phyloP scores from a whole-genome alignment of 2,888 invertebrate species.

The Cheilosia pagana region DNA sequence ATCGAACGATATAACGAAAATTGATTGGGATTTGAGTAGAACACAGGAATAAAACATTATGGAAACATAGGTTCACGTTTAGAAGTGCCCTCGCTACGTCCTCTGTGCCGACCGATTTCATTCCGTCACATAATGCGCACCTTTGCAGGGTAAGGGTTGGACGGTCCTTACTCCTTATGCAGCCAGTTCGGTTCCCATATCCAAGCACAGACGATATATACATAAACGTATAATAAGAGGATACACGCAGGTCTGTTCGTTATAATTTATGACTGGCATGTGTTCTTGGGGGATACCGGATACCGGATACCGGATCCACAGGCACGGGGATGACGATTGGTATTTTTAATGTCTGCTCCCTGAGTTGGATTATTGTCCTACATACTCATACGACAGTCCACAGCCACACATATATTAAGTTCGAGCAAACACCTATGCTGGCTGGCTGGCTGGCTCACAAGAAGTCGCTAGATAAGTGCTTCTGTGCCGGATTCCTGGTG shows the following conservation, averaged over 20 bases:
- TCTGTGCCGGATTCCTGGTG: conserved; percentile 45
- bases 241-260: conserved; percentile 63
- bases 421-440: conserved; percentile 51
- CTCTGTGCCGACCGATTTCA: conserved; percentile 43
- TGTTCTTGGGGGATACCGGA: conserved; percentile 69
- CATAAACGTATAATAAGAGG: conserved; percentile 9
- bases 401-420: conserved; percentile 42
- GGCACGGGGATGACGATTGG: conserved; percentile 67
- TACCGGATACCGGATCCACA: conserved; percentile 50
- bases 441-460: conserved; percentile 57
- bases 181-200: conserved; percentile 31
- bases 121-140: conserved; percentile 63
- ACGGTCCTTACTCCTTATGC: neutral
- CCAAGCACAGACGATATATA: neutral
- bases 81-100: conserved; percentile 69
- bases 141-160: conserved; percentile 27
- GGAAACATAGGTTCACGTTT: conserved; percentile 75
- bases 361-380: conserved; percentile 72
- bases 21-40: conserved; percentile 75
- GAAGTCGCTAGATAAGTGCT: conserved; percentile 59
- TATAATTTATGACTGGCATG: conserved; percentile 77
- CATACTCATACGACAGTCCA: conserved; percentile 62
- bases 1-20: conserved; percentile 71
- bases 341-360: conserved; percentile 76
- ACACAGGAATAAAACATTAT: conserved; percentile 73